These are phyloP conservation scores for Capitella teleta DNA, from an alignment of 1,140 invertebrate species.

Conservation along the genomic window DNA sequence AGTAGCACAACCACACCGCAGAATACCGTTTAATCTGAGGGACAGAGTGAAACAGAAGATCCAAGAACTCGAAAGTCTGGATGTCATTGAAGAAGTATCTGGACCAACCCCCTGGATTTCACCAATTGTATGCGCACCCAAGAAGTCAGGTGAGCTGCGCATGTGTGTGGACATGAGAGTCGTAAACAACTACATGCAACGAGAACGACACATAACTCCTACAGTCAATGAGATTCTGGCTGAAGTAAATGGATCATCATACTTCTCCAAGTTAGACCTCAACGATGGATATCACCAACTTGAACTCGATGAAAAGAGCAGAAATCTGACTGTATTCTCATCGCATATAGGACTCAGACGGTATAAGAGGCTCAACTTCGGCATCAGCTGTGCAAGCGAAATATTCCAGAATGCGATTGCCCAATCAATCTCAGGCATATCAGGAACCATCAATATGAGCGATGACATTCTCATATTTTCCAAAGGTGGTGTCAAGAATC, in stretches of 20 bases:
- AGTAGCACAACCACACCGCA: background rate
- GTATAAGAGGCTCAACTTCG: conserved; percentile 10
- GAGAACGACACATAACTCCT: background rate
- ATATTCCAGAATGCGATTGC: background rate
- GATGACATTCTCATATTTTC: background rate
- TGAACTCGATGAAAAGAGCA: conserved; percentile 8
- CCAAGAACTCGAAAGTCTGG: background rate
- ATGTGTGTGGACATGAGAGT: background rate
- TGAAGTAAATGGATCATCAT: conserved; percentile 8
- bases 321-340: conserved; percentile 13
- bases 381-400: conserved; percentile 5
- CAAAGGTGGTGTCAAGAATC: background rate
- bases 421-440: background rate
- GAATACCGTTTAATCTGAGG: background rate
- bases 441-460: background rate
- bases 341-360: background rate
- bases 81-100: conserved; percentile 14
- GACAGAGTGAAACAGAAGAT: background rate
- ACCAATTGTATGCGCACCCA: conserved; percentile 13
- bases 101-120: conserved; percentile 18
- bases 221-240: background rate
- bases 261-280: conserved; percentile 13
- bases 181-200: background rate
- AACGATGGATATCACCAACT: conserved; percentile 14
- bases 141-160: conserved; percentile 8